Evolutionary conservation across 2,797 vertebrate genomes (phyloP), one percentile per base, ranked within the genome.

Genomic region (Eleutherodactylus coqui): DNA sequence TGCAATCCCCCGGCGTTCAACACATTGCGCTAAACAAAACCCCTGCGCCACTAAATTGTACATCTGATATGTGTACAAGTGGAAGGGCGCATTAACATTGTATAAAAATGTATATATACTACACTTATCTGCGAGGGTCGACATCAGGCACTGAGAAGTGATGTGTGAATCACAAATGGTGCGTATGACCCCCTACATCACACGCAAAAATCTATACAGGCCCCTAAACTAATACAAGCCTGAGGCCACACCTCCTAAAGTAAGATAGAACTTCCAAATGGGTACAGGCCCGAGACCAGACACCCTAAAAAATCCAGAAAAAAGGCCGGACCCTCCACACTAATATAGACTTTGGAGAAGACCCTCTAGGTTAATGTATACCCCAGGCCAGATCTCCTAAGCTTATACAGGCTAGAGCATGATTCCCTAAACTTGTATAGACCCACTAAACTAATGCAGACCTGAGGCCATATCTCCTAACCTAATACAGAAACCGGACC

Each of bases 1-100:
- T n/a, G 9, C 79, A 87, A 79, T 79, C 81, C 86, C 78, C 75
- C 32, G 1, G 13, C 67, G 64, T 79, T 73, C 86, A 62, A 2
- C 73, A n/a, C 6, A n/a, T 21, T 64, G 75, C 19, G 41, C 36
- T 9, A 38, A 19, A 60, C 79, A 55, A 38, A 79, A 7, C 17
- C 41, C 1, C 16, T 32, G 60, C 60, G 27, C 60, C 19, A 43
- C 49, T 34, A 64, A n/a, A 67, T 47, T 77, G n/a, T 38, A 41
- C 43, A 29, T 29, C 43, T 24, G 64, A 55, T 82, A 41, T 69
- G 47, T 76, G 38, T 47, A 75, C 45, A 43, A 53, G 24, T 13
- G 51, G 32, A 77, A 55, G 5, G 53, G 9, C 43, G 2, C 13
- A 49, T 29, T 5, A 47, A 16, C 2, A 75, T 21, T 14, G 6